phyloP scores from a whole-genome alignment of 2,888 invertebrate species.

The Polymixis lichenea region DNA sequence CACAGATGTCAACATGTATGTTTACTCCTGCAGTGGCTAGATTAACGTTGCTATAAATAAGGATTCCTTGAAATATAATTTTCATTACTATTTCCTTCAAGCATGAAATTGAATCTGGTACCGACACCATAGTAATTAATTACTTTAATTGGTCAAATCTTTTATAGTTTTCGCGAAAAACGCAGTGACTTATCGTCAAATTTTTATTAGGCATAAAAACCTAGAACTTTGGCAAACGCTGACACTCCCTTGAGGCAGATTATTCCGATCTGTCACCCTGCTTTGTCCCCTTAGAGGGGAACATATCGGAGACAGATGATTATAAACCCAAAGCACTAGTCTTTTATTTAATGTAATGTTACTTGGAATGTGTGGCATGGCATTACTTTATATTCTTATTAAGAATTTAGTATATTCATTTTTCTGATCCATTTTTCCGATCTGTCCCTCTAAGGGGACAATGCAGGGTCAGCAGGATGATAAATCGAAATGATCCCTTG shows the following conservation, averaged over 20 bases:
- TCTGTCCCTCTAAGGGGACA: too few relatives aligned
- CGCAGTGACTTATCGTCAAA: background rate
- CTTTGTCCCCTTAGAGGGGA: too few relatives aligned
- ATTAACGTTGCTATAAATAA: background rate
- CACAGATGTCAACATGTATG: slow-evolving; percentile 30
- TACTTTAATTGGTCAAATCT: background rate
- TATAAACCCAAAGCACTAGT: too few relatives aligned
- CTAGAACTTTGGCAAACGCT: background rate
- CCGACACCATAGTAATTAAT: background rate
- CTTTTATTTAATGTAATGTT: too few relatives aligned
- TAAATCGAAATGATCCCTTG: too few relatives aligned
- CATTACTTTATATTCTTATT: too few relatives aligned
- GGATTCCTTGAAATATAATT: background rate
- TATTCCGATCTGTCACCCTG: too few relatives aligned
- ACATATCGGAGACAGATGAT: too few relatives aligned
- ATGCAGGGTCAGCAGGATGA: too few relatives aligned
- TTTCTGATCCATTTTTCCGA: too few relatives aligned
- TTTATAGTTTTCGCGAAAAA: background rate
- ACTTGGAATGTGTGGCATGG: too few relatives aligned
- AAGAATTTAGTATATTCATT: too few relatives aligned
- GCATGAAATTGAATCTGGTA: slow-evolving; percentile 33
- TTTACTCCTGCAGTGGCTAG: background rate
- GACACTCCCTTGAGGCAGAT: background rate
- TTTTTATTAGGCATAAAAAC: background rate
- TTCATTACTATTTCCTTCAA: slow-evolving; percentile 32